These are phyloP conservation scores for Scaptomyza pallida DNA, from an alignment of 1,140 invertebrate species.

Conservation along the genomic window DNA sequence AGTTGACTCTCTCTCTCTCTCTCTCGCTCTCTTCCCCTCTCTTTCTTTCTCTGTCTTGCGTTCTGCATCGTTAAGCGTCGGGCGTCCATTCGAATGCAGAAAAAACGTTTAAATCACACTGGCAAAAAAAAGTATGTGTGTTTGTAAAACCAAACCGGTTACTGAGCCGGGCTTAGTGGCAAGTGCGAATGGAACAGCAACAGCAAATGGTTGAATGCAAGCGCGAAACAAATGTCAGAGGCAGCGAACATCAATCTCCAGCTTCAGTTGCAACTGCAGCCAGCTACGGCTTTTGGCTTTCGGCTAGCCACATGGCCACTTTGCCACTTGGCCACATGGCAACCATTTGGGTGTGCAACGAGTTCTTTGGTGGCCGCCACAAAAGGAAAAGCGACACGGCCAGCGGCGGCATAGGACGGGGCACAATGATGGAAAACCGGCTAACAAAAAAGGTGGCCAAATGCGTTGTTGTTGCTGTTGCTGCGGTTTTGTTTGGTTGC, in stretches of 20 bases:
- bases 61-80: conserved; percentile 25
- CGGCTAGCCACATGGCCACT: conserved; percentile 34
- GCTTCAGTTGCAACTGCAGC: conserved; percentile 21
- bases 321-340: conserved; percentile 27
- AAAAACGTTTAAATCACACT: conserved; percentile 77
- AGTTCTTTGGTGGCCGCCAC: conserved; percentile 81
- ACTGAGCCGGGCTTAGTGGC: conserved; percentile 12
- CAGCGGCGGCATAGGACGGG: conserved; percentile 11
- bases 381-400: conserved; percentile 68
- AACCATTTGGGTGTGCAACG: conserved; percentile 62
- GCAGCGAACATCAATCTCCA: conserved; percentile 80
- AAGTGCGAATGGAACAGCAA: conserved; percentile 52
- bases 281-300: conserved; percentile 14
- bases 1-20: neutral
- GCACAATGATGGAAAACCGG: conserved; percentile 6
- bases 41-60: neutral
- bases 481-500: conserved; percentile 15
- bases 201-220: conserved; percentile 35
- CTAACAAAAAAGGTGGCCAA: conserved; percentile 72
- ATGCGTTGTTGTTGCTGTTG: conserved; percentile 44
- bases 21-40: neutral
- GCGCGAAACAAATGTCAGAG: conserved; percentile 82
- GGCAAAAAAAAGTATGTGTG: conserved; percentile 64
- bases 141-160: conserved; percentile 61
- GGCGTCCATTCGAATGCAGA: conserved; percentile 57